phyloP scores from a whole-genome alignment of 2,888 invertebrate genomes.

The Anoplius nigerrimus region DNA sequence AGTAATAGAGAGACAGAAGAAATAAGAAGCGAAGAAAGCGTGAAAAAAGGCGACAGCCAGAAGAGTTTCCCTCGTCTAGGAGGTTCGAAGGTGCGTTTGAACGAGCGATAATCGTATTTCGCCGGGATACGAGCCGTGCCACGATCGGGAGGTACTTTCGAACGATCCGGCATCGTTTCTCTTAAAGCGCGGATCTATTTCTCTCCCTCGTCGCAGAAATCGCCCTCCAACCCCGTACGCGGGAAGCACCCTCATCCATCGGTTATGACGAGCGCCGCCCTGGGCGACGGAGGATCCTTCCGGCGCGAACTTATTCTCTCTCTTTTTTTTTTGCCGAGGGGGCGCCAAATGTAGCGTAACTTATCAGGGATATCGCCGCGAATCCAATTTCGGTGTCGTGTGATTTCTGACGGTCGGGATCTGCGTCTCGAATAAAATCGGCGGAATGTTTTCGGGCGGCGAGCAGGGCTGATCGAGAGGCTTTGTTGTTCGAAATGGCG shows the following conservation, averaged over 20 bases:
- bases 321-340: too few species aligned
- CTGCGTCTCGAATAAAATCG: too few species aligned
- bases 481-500: too few species aligned
- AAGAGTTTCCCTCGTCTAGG: too few species aligned
- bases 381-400: slow-evolving; percentile 17
- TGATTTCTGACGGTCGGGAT: slow-evolving; percentile 16
- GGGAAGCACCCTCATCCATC: slow-evolving; percentile 28
- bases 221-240: neutral
- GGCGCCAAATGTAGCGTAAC: slow-evolving; percentile 35
- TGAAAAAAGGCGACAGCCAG: too few species aligned
- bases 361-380: slow-evolving; percentile 21
- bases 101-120: too few species aligned
- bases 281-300: slow-evolving; percentile 12
- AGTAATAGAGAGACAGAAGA: too few species aligned
- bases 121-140: slow-evolving; percentile 2
- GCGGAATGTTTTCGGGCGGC: too few species aligned
- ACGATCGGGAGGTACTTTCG: slow-evolving; percentile 13
- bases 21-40: too few species aligned
- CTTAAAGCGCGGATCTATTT: slow-evolving; percentile 24
- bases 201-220: neutral
- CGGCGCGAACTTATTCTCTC: slow-evolving; percentile 11
- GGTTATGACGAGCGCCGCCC: slow-evolving; percentile 25
- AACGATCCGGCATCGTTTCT: slow-evolving; percentile 8
- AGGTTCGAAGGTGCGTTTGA: too few species aligned
- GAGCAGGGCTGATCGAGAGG: too few species aligned